Conservation (phyloP, 2,797 vertebrate genomes). For the Crossoptilon crossoptilon region DNA sequence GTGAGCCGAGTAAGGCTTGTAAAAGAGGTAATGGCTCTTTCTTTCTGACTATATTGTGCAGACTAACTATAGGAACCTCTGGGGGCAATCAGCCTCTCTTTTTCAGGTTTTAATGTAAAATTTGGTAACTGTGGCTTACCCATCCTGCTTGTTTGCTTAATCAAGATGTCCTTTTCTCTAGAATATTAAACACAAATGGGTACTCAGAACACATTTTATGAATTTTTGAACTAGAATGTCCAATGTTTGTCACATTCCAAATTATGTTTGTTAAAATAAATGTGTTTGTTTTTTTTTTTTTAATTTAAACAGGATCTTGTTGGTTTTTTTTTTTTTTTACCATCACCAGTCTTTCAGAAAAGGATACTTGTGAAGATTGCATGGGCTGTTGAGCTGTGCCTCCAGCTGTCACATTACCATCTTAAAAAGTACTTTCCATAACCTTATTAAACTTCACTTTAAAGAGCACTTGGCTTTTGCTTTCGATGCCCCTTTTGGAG, state of each 20-base stretch:
- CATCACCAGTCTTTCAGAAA: background rate
- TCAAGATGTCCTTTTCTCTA: background rate
- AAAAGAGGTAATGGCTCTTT: background rate
- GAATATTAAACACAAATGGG: background rate
- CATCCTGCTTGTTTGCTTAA: background rate
- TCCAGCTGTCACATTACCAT: background rate
- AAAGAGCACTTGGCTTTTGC: constrained; percentile 5
- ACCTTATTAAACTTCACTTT: background rate
- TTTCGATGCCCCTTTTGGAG: background rate
- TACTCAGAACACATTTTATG: background rate
- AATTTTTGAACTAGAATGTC: background rate
- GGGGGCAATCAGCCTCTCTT: background rate
- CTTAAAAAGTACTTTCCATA: background rate
- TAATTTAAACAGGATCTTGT: background rate
- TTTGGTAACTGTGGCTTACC: background rate
- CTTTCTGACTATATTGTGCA: background rate
- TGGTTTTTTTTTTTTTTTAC: background rate
- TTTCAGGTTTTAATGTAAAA: background rate
- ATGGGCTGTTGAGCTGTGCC: background rate
- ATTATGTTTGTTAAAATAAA: background rate
- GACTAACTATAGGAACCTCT: background rate
- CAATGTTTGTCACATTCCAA: background rate
- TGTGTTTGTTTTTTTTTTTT: background rate
- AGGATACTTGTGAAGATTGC: background rate
- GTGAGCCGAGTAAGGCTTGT: background rate